Percentiles rank a stretch among this genome's conserved stretches.
phyloP scores from a whole-genome alignment of 2,888 invertebrate species.

The Hypsopygia costalis region DNA sequence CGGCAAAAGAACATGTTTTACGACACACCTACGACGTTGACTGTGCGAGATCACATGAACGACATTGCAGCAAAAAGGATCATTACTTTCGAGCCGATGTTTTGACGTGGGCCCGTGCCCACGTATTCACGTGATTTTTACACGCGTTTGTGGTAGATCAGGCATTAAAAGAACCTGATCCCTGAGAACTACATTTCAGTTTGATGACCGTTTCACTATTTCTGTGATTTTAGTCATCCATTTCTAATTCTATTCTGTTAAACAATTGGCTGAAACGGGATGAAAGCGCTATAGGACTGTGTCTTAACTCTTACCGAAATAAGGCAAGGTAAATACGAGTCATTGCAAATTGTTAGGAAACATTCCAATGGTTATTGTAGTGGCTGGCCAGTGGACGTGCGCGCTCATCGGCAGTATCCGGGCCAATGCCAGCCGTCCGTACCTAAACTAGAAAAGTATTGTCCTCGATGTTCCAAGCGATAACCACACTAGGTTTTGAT shows the following conservation, averaged over 20 bases:
- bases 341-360: conserved; percentile 26
- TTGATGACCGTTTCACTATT: conserved; percentile 3
- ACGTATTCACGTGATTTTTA: conserved; percentile 51
- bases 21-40: conserved; percentile 48
- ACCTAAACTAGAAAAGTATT: conserved; percentile 80
- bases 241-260: background rate
- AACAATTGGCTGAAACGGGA: background rate
- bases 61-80: conserved; percentile 48
- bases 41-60: conserved; percentile 43
- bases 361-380: conserved; percentile 27
- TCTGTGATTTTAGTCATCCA: background rate
- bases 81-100: conserved; percentile 42
- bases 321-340: conserved; percentile 13
- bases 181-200: conserved; percentile 14
- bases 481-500: conserved; percentile 48
- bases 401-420: conserved; percentile 72
- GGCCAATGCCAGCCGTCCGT: conserved; percentile 76
- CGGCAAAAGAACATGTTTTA: conserved; percentile 52
- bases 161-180: conserved; percentile 29
- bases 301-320: no score
- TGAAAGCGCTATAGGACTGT: no score
- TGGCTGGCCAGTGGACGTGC: conserved; percentile 58
- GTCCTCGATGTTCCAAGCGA: conserved; percentile 78
- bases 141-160: conserved; percentile 45
- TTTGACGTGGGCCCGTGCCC: conserved; percentile 42